Percentiles rank a stretch among this genome's conserved stretches.
These are phyloP conservation scores for Phortica okadai DNA, from an alignment of 2,888 invertebrate genomes.

Conservation along the genomic window DNA sequence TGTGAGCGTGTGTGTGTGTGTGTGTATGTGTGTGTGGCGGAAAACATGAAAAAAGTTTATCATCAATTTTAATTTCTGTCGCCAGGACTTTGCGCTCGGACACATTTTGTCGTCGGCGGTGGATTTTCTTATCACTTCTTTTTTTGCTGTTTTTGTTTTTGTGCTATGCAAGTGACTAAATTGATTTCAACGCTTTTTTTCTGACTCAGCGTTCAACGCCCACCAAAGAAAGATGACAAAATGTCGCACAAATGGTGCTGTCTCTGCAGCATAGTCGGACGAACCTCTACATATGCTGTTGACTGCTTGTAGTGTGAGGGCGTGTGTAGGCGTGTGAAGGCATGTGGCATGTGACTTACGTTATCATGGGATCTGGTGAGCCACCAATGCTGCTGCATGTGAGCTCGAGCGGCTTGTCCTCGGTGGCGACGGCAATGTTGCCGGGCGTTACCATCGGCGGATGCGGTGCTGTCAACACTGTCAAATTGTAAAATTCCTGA, in stretches of 20 bases:
- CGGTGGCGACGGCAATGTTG: slow-evolving; percentile 87
- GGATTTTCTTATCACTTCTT: neutral
- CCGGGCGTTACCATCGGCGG: slow-evolving; percentile 87
- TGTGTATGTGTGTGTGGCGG: neutral
- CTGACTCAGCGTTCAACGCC: neutral
- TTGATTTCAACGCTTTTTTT: slow-evolving; percentile 21
- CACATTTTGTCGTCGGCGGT: neutral
- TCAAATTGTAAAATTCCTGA: slow-evolving; percentile 88
- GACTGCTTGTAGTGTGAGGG: neutral
- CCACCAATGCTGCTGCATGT: slow-evolving; percentile 91
- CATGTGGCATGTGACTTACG: slow-evolving; percentile 76
- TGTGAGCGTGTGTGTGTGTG: neutral
- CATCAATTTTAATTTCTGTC: slow-evolving; percentile 44
- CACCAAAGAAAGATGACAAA: slow-evolving; percentile 9
- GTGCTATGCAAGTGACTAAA: neutral
- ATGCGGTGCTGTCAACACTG: slow-evolving; percentile 90
- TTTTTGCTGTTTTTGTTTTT: neutral
- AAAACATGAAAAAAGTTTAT: slow-evolving; percentile 8
- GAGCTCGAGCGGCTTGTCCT: slow-evolving; percentile 86
- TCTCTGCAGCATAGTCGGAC: neutral
- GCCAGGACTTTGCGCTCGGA: neutral
- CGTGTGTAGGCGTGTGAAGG: neutral
- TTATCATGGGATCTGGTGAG: slow-evolving; percentile 92
- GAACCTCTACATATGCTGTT: neutral
- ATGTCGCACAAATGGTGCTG: neutral